phyloP scores from a whole-genome alignment of 2,888 invertebrate species.

The Endotricha flammealis region DNA sequence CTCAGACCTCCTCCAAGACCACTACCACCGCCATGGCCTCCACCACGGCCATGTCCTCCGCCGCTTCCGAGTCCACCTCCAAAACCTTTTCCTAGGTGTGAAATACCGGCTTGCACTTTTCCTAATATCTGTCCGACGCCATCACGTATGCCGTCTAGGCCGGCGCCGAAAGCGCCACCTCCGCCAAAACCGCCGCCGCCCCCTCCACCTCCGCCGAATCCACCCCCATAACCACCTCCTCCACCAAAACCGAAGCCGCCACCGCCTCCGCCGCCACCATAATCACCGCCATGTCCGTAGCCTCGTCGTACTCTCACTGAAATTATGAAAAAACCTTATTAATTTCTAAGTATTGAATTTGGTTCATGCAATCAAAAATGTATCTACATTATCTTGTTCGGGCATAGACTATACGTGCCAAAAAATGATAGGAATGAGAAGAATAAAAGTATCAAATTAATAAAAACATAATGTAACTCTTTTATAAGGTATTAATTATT shows the following conservation, averaged over 20 bases:
- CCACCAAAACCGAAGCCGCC: constrained; percentile 28
- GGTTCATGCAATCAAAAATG: too few relatives aligned
- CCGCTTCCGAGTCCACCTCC: constrained; percentile 15
- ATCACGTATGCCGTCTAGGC: constrained; percentile 38
- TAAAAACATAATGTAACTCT: too few relatives aligned
- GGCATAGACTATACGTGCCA: too few relatives aligned
- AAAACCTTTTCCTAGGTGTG: constrained; percentile 24
- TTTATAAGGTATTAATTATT: too few relatives aligned
- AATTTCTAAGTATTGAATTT: neutral
- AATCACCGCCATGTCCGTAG: constrained; percentile 34
- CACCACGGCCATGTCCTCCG: neutral
- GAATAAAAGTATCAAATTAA: too few relatives aligned
- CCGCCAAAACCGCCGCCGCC: constrained; percentile 32
- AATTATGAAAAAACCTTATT: constrained; percentile 22
- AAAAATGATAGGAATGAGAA: too few relatives aligned
- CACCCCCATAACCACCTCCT: constrained; percentile 5
- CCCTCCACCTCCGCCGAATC: constrained; percentile 31
- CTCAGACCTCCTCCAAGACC: constrained; percentile 26
- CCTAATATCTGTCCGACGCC: constrained; percentile 47
- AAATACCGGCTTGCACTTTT: constrained; percentile 41
- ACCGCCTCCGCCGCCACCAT: constrained; percentile 32
- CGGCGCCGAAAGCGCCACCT: constrained; percentile 32
- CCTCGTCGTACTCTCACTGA: constrained; percentile 53
- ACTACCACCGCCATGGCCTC: constrained; percentile 5
- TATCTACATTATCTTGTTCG: too few relatives aligned